These are phyloP conservation scores for Drosophila koepferae DNA, from an alignment of 2,888 invertebrate genomes.

Conservation along the genomic window DNA sequence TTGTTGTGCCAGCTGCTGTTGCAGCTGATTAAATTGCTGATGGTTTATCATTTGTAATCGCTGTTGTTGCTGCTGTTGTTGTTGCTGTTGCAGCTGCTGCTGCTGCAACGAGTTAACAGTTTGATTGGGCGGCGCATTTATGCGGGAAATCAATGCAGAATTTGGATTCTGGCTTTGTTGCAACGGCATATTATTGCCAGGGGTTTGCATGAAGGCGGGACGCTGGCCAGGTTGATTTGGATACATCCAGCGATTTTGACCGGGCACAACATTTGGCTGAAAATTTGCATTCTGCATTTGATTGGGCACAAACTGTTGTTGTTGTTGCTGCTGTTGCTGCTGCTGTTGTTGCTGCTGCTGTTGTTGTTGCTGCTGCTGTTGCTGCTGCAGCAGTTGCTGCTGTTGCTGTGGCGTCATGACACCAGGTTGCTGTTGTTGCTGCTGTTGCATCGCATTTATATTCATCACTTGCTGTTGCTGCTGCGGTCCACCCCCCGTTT, in stretches of 20 bases:
- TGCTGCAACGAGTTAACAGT: slow-evolving; percentile 82
- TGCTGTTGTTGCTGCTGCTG: slow-evolving; percentile 64
- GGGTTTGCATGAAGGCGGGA: slow-evolving; percentile 70
- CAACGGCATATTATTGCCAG: slow-evolving; percentile 56
- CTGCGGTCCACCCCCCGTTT: slow-evolving; percentile 54
- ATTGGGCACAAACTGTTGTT: slow-evolving; percentile 71
- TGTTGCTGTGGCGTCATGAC: slow-evolving; percentile 69
- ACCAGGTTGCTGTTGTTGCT: slow-evolving; percentile 49
- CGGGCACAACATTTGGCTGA: slow-evolving; percentile 76
- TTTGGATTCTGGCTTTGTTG: slow-evolving; percentile 84
- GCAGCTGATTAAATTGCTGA: slow-evolving; percentile 81
- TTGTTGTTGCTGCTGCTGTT: slow-evolving; percentile 60
- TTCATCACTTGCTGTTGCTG: slow-evolving; percentile 78
- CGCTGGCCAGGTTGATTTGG: slow-evolving; percentile 76
- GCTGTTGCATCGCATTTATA: slow-evolving; percentile 70
- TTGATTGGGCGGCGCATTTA: slow-evolving; percentile 87
- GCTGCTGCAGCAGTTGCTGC: slow-evolving; percentile 67
- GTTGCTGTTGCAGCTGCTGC: slow-evolving; percentile 77
- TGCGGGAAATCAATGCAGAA: slow-evolving; percentile 88
- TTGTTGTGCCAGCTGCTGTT: slow-evolving; percentile 67
- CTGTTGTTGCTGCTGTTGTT: slow-evolving; percentile 70
- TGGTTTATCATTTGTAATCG: slow-evolving; percentile 84
- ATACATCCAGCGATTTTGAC: slow-evolving; percentile 82
- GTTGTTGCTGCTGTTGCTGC: slow-evolving; percentile 66
- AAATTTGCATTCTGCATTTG: slow-evolving; percentile 82